These are phyloP conservation scores for Trisateles emortualis DNA, from an alignment of 2,888 invertebrate species.

Conservation along the genomic window DNA sequence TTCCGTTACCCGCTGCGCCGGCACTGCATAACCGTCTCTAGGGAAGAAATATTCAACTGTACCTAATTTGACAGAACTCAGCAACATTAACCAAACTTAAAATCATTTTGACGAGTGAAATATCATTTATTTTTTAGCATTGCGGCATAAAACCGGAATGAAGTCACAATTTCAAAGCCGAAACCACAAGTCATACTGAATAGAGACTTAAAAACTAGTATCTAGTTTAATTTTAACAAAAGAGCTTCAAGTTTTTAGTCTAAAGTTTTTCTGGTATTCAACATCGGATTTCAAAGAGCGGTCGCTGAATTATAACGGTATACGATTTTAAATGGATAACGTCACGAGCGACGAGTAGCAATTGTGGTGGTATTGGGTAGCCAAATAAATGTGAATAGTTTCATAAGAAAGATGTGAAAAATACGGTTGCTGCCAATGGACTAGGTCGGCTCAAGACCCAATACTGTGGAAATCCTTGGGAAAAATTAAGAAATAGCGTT, in stretches of 20 bases:
- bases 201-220: conserved; percentile 54
- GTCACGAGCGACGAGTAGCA: conserved; percentile 56
- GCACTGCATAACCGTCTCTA: conserved; percentile 52
- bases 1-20: conserved; percentile 68
- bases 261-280: conserved; percentile 56
- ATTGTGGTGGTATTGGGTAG: conserved; percentile 43
- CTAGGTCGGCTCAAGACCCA: too few species aligned
- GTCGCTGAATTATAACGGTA: conserved; percentile 62
- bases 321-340: conserved; percentile 56
- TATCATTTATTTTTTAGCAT: conserved; percentile 14
- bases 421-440: not conserved
- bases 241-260: conserved; percentile 50
- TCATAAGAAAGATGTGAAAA: not conserved
- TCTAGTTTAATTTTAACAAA: conserved; percentile 54
- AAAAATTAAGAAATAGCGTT: too few species aligned
- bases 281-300: conserved; percentile 45
- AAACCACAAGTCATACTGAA: conserved; percentile 45
- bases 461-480: too few species aligned
- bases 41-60: conserved; percentile 47
- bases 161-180: conserved; percentile 29
- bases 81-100: conserved; percentile 22
- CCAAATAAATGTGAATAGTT: not conserved
- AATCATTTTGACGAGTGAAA: conserved; percentile 22
- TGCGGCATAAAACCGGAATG: conserved; percentile 25
- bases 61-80: conserved; percentile 23